These are phyloP conservation scores for Lasioglossum leucozonium DNA, from an alignment of 2,888 invertebrate genomes.

Conservation along the genomic window DNA sequence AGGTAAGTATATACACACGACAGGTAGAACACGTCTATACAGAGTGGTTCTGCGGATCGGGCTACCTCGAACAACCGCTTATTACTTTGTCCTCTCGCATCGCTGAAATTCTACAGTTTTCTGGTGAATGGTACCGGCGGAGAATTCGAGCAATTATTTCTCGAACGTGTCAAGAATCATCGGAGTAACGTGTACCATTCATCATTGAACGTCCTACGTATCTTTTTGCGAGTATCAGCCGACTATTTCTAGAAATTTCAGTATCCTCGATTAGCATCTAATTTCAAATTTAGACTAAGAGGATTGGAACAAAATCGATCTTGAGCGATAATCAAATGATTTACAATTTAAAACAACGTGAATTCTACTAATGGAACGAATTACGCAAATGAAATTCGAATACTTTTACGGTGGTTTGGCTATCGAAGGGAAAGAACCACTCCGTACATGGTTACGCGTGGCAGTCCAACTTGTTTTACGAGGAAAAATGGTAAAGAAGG, in stretches of 20 bases:
- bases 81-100: constrained; percentile 2
- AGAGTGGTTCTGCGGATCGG: constrained; percentile 62
- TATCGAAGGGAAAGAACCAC: constrained; percentile 46
- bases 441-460: constrained; percentile 74
- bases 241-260: neutral
- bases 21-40: constrained; percentile 60
- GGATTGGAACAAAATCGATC: neutral
- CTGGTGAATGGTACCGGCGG: neutral
- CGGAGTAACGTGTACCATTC: neutral
- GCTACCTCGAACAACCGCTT: constrained; percentile 11
- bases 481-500: constrained; percentile 76
- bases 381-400: neutral
- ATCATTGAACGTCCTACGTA: neutral
- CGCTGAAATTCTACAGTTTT: neutral
- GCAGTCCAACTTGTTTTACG: constrained; percentile 78
- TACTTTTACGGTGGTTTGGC: constrained; percentile 6
- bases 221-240: neutral
- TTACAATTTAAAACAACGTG: neutral
- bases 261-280: neutral
- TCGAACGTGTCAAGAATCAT: neutral
- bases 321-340: neutral
- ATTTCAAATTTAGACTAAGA: neutral
- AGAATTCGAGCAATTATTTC: neutral
- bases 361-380: neutral
- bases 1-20: constrained; percentile 64